These are phyloP conservation scores for Thera obeliscata DNA, from an alignment of 2,888 invertebrate genomes.

Conservation along the genomic window DNA sequence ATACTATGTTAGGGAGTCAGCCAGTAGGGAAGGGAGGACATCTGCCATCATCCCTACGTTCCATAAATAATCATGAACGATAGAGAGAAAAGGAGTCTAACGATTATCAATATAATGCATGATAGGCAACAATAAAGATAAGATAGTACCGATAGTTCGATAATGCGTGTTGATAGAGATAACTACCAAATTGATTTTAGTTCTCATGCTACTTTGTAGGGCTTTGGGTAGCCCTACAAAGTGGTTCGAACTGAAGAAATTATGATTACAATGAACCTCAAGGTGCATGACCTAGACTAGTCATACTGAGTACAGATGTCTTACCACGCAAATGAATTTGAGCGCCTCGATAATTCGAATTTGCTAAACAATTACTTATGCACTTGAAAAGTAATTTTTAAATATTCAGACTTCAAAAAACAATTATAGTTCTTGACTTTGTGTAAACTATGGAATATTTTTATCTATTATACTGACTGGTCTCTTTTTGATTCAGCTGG, in stretches of 20 bases:
- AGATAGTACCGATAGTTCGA: conserved; percentile 17
- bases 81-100: conserved; percentile 21
- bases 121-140: conserved; percentile 30
- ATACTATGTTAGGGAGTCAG: conserved; percentile 21
- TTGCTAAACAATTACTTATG: neutral
- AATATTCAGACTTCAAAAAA: too few species aligned
- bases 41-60: conserved; percentile 21
- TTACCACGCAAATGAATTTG: conserved; percentile 27
- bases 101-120: conserved; percentile 26
- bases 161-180: conserved; percentile 23
- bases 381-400: too few species aligned
- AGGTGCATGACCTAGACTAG: conserved; percentile 36
- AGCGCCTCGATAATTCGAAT: conserved; percentile 13
- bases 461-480: too few species aligned
- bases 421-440: too few species aligned
- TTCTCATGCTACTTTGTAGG: neutral
- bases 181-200: conserved; percentile 18
- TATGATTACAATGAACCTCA: conserved; percentile 30
- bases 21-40: conserved; percentile 30
- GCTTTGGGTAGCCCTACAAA: conserved; percentile 25
- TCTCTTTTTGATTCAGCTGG: too few species aligned
- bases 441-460: too few species aligned
- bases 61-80: conserved; percentile 23
- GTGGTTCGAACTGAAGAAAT: conserved; percentile 23
- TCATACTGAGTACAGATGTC: conserved; percentile 20